Base-by-base conservation (phyloP, 2,888 invertebrate genomes). In the Melinaea marsaeus region DNA sequence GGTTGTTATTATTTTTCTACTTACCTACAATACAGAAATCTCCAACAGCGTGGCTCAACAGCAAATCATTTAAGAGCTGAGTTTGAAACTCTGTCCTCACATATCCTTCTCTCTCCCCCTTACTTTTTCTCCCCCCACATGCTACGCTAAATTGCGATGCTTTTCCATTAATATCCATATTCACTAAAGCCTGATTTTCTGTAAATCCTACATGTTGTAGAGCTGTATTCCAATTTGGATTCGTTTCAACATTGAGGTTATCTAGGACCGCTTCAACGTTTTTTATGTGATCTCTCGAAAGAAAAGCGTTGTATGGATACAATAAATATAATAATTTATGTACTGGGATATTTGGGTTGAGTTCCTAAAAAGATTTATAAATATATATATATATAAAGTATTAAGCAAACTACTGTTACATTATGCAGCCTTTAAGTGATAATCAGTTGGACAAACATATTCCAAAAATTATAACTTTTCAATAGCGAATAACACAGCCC, bases 11-110 rank as follows among this genome's bases (percentile, higher is more conserved):
- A 22, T 48, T 22, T 48, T 51, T 32, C 5, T 51, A 79, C 86
- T 81, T 72, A 90, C 92, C 95, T 73, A 99, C 92, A 42, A 99
- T 84, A 83, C 98, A 98, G 74, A 98, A 94, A 86, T 99, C 98
- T 2, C 94, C 93, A 2, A 94, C 94, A 65, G 93, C 90, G 79
- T 96, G 95, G 64, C 96, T 95, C 79, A 96, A 92, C 47, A 97
- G 78, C 88, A 98, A 91, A 69, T 95, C 94, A 56, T 95, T 92
- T 58, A 99, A 81, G 55, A 98, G 83, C 63, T 92, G 91, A 69
- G 95, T 95, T 81, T 98, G 98, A 77, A 96, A 96, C 13, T 92
- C 90, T 0, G 97, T 96, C 74, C 94, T 92, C 3, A 98, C 91
- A 9, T 83, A 78, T 4, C 81, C 80, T 57, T 76, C 83, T 60